Base-by-base conservation (phyloP, 1,140 invertebrate species). In the Achatina immaculata region DNA sequence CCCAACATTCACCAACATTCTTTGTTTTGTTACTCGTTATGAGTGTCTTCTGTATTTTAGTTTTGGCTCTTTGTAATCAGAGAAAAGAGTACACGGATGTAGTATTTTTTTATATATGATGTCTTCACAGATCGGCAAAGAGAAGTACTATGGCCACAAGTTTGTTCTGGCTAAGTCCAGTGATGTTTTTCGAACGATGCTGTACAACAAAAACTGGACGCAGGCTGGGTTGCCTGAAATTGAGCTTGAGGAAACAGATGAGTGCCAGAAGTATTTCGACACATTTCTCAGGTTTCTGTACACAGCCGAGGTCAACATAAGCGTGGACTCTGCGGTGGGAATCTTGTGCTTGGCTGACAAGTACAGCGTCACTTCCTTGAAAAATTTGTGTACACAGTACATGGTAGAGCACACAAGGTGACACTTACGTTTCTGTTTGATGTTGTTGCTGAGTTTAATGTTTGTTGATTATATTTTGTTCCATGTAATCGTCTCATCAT, bases 271-370 rank as follows among this genome's bases (percentile, higher is more conserved):
- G 1, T 87, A 90, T 16, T 91, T 91, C 82, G 88, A 90, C 76
- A 81, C 83, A n/a, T 91, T 91, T 82, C 83, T 91, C 21, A 83
- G 81, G 28, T 91, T 88, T 83, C 82, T 91, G 40, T 91, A 91
- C 84, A 91, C 90, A 28, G 91, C 90, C 1, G 88, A 90, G 80
- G 85, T 91, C 0, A 81, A 82, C 28, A 85, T 91, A 43, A 86
- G 80, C 38, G 84, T 85, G 40, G 87, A 89, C 11, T 86, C 86
- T 31, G 88, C 88, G 34, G 87, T 91, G 0, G 91, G 91, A 11
- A 89, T 91, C 73, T 83, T 91, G 28, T 91, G 90, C 78, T 83
- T 91, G 36, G 91, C 91, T 19, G 91, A 91, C 81, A 91, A 91
- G 79, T 91, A 91, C 83, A 87, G 90, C 78, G 91, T 91, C 1